phyloP scores from a whole-genome alignment of 2,113 vertebrate genomes.

The Anguilla rostrata region DNA sequence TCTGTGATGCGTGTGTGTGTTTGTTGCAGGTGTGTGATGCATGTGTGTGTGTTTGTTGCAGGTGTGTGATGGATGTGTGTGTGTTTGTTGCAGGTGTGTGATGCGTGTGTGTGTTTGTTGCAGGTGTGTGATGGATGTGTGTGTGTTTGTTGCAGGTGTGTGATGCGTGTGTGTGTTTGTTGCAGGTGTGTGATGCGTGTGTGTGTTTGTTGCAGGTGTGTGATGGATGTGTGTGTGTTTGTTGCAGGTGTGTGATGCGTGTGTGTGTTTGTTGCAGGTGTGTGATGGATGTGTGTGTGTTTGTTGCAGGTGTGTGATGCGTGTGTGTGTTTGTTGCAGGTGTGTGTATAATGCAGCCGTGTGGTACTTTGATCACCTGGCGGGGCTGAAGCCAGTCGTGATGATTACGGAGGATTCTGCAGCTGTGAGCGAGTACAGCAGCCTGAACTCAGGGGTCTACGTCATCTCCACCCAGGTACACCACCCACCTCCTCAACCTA shows the following conservation, averaged over 20 bases:
- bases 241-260: neutral
- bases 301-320: neutral
- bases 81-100: too few species aligned
- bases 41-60: too few species aligned
- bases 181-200: too few species aligned
- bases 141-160: too few species aligned
- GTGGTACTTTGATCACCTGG: constrained; percentile 91
- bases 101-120: too few species aligned
- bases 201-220: too few species aligned
- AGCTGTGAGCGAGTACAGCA: constrained; percentile 74
- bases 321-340: constrained; percentile 64
- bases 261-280: too few species aligned
- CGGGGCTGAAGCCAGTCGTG: constrained; percentile 81
- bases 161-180: too few species aligned
- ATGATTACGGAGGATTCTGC: constrained; percentile 91
- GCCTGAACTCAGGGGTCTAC: constrained; percentile 84
- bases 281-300: neutral
- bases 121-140: too few species aligned
- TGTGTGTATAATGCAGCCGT: constrained; percentile 89
- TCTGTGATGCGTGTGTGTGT: too few species aligned
- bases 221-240: neutral
- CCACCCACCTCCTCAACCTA: neutral
- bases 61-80: too few species aligned
- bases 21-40: too few species aligned
- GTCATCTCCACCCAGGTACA: constrained; percentile 87